Base-by-base conservation (phyloP, 2,888 invertebrate genomes). In the Bellardia pandia region DNA sequence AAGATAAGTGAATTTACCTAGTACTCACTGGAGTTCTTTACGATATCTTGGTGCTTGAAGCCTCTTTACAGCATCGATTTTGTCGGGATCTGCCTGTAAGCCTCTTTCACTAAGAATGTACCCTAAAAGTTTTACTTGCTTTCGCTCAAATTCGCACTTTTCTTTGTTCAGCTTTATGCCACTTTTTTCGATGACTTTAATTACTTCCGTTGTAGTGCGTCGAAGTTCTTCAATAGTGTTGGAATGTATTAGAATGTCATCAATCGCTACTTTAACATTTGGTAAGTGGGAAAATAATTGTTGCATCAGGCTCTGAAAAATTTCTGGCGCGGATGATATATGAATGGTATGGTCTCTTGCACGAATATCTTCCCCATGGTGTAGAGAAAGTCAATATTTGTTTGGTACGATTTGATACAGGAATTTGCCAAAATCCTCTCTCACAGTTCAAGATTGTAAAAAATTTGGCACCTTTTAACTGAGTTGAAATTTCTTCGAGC, bases 161-260 rank as follows among this genome's bases (percentile, higher is more conserved):
- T 89, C 88, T 64, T 86, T 79, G 56, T 90, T 90, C 13, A 91
- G 80, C 62, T 88, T 90, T 37, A 90, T 56, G 6, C 58, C 69
- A 77, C 53, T 68, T 53, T 76, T 51, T 37, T 75, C 23, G 86
- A 79, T 56, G 42, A 86, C 51, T 51, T 76, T n/a, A 88, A 71
- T 23, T 88, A 88, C 60, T 76, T 83, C 51, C 64, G 37, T n/a
- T 79, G 86, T 58, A 56, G 78, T 85, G 69, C 3, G 13, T 84
- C 64, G 58, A 88, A 80, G 62, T 88, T 88, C 71, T 86, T 86
- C 48, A 68, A 66, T 13, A 7, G 78, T 89, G 33, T 75, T 81
- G 8, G 89, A 89, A 77, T 89, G 88, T 56, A 90, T 88, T 16
- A 91, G 64, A 11, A 90, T 80, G 69, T 90, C 91, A 77, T 90